A percentile compares a stretch with the other conserved stretches of the same genome.
Conservation (phyloP, 2,888 invertebrate species). For the Mesopsocus fuscifrons region DNA sequence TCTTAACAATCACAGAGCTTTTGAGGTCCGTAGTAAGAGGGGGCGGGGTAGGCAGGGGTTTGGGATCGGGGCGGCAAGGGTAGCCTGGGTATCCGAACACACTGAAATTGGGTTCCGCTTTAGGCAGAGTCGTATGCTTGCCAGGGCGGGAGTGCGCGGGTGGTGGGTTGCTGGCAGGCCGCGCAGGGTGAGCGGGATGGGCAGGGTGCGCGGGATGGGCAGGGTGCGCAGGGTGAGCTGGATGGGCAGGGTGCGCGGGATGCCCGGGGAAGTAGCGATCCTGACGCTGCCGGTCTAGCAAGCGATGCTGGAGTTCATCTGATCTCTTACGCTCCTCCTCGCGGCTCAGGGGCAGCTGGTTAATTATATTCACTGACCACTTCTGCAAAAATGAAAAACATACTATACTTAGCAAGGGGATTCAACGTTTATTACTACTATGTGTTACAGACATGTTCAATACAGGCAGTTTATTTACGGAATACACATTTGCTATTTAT, state of each 20-base stretch:
- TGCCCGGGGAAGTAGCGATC: too few relatives aligned
- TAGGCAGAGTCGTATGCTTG: slow-evolving; percentile 27
- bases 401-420: too few relatives aligned
- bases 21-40: slow-evolving; percentile 48
- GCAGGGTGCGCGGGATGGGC: too few relatives aligned
- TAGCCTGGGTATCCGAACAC: slow-evolving; percentile 45
- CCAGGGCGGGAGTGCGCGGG: slow-evolving; percentile 26
- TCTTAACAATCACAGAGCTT: slow-evolving; percentile 61
- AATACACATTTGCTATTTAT: too few relatives aligned
- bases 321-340: slow-evolving; percentile 13
- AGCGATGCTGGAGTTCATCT: slow-evolving; percentile 11
- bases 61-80: slow-evolving; percentile 14
- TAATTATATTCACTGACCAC: slow-evolving; percentile 18
- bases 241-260: slow-evolving; percentile 21
- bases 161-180: slow-evolving; percentile 22
- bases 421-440: too few relatives aligned
- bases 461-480: too few relatives aligned
- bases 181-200: slow-evolving; percentile 23
- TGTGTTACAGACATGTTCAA: too few relatives aligned
- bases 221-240: slow-evolving; percentile 20
- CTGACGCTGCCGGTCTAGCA: slow-evolving; percentile 19
- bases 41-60: slow-evolving; percentile 38
- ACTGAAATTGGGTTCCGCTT: slow-evolving; percentile 47
- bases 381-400: neutral
- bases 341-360: slow-evolving; percentile 21